phyloP scores from a whole-genome alignment of 2,888 invertebrate species.

The Calliscelio sp. region DNA sequence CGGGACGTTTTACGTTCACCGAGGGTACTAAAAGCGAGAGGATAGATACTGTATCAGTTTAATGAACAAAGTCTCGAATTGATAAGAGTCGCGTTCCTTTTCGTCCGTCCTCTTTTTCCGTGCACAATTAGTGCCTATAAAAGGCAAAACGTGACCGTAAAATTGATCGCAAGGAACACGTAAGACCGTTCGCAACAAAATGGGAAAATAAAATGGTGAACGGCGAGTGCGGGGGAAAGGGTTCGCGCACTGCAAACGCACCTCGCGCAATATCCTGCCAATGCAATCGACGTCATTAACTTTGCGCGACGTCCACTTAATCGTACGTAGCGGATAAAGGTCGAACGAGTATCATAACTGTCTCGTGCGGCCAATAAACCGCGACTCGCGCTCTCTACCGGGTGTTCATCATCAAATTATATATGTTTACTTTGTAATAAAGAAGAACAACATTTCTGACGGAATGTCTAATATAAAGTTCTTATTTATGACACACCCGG shows the following conservation, averaged over 20 bases:
- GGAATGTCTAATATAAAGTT: too few relatives aligned
- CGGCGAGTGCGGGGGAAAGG: slow-evolving; percentile 28
- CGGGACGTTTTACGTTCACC: slow-evolving; percentile 26
- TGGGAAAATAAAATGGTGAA: slow-evolving; percentile 58
- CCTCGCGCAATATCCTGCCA: slow-evolving; percentile 82
- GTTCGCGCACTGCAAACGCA: slow-evolving; percentile 76
- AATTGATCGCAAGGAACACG: slow-evolving; percentile 44
- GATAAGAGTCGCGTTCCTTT: slow-evolving; percentile 49
- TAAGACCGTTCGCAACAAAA: slow-evolving; percentile 50
- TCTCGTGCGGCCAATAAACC: slow-evolving; percentile 41
- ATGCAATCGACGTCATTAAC: slow-evolving; percentile 78
- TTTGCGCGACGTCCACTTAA: slow-evolving; percentile 57
- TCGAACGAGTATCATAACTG: slow-evolving; percentile 55
- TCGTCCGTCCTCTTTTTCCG: too few relatives aligned
- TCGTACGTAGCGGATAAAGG: slow-evolving; percentile 46
- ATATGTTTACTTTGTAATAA: too few relatives aligned
- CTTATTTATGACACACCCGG: too few relatives aligned
- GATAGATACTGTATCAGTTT: slow-evolving; percentile 50
- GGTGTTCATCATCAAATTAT: background rate
- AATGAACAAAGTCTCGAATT: slow-evolving; percentile 54
- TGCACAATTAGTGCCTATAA: slow-evolving; percentile 61
- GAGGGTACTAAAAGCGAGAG: slow-evolving; percentile 40
- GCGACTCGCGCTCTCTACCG: slow-evolving; percentile 10
- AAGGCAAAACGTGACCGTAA: slow-evolving; percentile 53
- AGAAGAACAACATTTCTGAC: too few relatives aligned